These are phyloP conservation scores for Drepana falcataria DNA, from an alignment of 2,888 invertebrate species.

Conservation along the genomic window DNA sequence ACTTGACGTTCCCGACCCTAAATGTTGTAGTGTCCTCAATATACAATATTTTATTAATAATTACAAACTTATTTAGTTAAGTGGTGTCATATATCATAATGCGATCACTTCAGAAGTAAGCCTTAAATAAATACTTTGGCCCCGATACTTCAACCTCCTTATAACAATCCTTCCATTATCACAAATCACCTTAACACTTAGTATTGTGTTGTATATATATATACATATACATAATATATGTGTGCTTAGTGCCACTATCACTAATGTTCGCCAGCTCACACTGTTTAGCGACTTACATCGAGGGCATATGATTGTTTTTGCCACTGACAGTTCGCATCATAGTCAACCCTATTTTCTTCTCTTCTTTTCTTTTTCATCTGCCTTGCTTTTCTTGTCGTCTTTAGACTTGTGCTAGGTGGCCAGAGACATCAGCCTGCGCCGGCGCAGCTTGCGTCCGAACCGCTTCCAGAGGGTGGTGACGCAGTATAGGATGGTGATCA, in stretches of 20 bases:
- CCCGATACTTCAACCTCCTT: conserved; percentile 4
- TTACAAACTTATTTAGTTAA: no score
- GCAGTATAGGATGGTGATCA: conserved; percentile 41
- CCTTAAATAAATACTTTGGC: conserved; percentile 5
- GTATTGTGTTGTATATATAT: no score
- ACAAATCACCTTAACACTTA: background rate
- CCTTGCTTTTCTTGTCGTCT: conserved; percentile 9
- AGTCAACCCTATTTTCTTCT: background rate
- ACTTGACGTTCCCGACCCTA: no score
- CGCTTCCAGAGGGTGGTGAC: conserved; percentile 46
- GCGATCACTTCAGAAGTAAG: background rate
- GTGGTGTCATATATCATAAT: background rate
- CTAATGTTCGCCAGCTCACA: no score
- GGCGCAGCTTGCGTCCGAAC: conserved; percentile 52
- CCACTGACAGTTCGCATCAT: no score
- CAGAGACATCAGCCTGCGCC: conserved; percentile 53
- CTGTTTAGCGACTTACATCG: no score
- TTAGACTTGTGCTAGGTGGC: conserved; percentile 50
- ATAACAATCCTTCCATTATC: background rate
- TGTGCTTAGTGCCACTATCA: no score
- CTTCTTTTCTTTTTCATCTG: conserved; percentile 4
- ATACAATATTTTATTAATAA: no score
- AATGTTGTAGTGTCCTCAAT: no score
- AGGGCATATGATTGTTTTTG: no score
- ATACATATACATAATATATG: no score